These are phyloP conservation scores for Orthosia cruda DNA, from an alignment of 2,888 invertebrate genomes.

Conservation along the genomic window DNA sequence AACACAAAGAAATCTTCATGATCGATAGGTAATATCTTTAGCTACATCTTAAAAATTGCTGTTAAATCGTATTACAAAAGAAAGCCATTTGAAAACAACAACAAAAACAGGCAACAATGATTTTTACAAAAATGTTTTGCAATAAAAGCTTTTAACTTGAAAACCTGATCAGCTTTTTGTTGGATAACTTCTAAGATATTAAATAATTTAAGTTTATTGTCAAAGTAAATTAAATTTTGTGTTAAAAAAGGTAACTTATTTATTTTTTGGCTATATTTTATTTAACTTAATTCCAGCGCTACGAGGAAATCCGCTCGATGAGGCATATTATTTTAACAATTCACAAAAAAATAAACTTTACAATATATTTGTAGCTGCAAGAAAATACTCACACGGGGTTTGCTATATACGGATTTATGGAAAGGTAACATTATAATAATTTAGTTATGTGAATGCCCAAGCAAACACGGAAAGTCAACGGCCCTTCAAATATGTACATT, in stretches of 20 bases:
- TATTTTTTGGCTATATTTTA: constrained; percentile 11
- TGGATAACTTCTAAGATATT: constrained; percentile 20
- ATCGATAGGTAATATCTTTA: not conserved
- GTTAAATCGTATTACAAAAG: constrained; percentile 14
- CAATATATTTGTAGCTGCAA: constrained; percentile 10
- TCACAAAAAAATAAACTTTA: constrained; percentile 1
- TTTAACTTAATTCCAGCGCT: constrained; percentile 2
- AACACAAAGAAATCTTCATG: constrained; percentile 19
- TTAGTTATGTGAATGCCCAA: constrained; percentile 44
- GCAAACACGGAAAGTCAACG: constrained; percentile 39
- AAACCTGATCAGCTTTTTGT: constrained; percentile 29
- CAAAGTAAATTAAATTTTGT: constrained; percentile 31
- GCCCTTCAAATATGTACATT: constrained; percentile 50
- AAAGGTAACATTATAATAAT: constrained; percentile 52
- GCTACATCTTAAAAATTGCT: not conserved
- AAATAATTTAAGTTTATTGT: constrained; percentile 42
- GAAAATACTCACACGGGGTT: constrained; percentile 23
- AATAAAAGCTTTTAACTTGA: constrained; percentile 7
- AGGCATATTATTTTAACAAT: not conserved
- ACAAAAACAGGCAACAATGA: constrained; percentile 51
- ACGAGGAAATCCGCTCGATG: not conserved
- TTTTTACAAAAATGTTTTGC: constrained; percentile 14
- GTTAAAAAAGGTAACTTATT: constrained; percentile 1
- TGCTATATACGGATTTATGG: constrained; percentile 9
- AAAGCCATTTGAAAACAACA: constrained; percentile 47